phyloP scores from a whole-genome alignment of 2,888 invertebrate genomes.

The Drosophila rellima region DNA sequence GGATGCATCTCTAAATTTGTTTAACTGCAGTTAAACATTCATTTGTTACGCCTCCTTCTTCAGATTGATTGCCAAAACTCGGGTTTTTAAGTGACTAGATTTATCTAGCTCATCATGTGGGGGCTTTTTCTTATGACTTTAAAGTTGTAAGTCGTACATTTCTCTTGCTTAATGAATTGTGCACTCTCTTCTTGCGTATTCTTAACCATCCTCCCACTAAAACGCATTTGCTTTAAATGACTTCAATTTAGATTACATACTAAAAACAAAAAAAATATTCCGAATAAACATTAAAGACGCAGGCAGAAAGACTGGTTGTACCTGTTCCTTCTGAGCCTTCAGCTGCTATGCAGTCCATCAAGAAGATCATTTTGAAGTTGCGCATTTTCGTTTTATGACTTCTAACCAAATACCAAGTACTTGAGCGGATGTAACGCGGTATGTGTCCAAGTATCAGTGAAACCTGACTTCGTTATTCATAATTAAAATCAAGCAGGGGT shows the following conservation, averaged over 20 bases:
- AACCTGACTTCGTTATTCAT: constrained; percentile 22
- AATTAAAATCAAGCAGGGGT: constrained; percentile 46
- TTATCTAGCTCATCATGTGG: not conserved
- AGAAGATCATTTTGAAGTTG: constrained; percentile 43
- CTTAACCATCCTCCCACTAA: constrained; percentile 24
- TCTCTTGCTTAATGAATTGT: not conserved
- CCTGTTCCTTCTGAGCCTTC: constrained; percentile 53
- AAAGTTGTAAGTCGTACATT: not conserved
- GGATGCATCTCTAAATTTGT: constrained; percentile 6
- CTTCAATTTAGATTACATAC: not conserved
- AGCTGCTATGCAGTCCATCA: constrained; percentile 12
- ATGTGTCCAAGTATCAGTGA: constrained; percentile 27
- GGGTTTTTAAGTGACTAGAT: not conserved
- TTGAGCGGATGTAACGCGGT: constrained; percentile 49
- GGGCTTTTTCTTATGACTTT: not conserved
- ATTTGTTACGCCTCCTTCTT: not conserved
- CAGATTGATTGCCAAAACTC: constrained; percentile 9
- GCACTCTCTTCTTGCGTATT: not conserved
- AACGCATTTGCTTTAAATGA: not conserved
- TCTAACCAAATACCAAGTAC: constrained; percentile 21
- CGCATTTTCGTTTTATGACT: constrained; percentile 50
- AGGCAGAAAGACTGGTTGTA: constrained; percentile 45
- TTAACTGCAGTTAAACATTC: not conserved
- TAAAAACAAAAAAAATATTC: not conserved
- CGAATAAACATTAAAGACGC: not conserved